Evolutionary conservation across 2,888 invertebrate genomes (phyloP).

Genomic region (Mystacides longicornis): DNA sequence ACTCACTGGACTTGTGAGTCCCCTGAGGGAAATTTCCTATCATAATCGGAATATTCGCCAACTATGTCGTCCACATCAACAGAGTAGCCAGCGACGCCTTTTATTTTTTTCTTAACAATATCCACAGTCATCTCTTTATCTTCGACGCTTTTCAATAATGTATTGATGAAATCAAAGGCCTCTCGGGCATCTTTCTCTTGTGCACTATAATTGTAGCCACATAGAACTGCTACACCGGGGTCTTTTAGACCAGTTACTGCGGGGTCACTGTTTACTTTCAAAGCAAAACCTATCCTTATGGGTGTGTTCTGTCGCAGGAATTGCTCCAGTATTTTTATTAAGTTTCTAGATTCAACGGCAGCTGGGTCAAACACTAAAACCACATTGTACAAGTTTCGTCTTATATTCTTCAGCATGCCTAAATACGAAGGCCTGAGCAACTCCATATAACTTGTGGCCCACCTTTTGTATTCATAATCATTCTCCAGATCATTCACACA

Average conservation of each 20-base stretch:
- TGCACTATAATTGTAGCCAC: constrained; percentile 84
- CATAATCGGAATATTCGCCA: constrained; percentile 84
- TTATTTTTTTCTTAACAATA: constrained; percentile 62
- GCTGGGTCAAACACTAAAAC: constrained; percentile 82
- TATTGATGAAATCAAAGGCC: constrained; percentile 79
- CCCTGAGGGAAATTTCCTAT: constrained; percentile 71
- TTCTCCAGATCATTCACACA: constrained; percentile 94
- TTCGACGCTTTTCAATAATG: constrained; percentile 31
- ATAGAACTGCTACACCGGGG: constrained; percentile 74
- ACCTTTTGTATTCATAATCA: constrained; percentile 79
- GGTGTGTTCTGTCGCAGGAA: constrained; percentile 89
- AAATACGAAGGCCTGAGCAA: constrained; percentile 94
- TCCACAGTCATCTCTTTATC: constrained; percentile 52
- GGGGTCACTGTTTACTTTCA: constrained; percentile 53
- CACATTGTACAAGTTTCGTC: constrained; percentile 79
- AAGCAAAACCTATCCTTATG: constrained; percentile 73
- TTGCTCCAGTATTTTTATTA: constrained; percentile 84
- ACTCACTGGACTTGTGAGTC: no score
- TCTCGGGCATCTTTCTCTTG: constrained; percentile 67
- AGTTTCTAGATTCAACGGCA: constrained; percentile 55
- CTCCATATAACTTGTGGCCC: constrained; percentile 86
- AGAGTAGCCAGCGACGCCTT: constrained; percentile 39
- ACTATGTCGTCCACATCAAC: constrained; percentile 69
- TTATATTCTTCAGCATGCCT: constrained; percentile 87
- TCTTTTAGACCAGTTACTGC: constrained; percentile 40